Evolutionary conservation across 2,888 invertebrate species (phyloP), one percentile per base, ranked within the genome.

Genomic region (Netelia virgata): DNA sequence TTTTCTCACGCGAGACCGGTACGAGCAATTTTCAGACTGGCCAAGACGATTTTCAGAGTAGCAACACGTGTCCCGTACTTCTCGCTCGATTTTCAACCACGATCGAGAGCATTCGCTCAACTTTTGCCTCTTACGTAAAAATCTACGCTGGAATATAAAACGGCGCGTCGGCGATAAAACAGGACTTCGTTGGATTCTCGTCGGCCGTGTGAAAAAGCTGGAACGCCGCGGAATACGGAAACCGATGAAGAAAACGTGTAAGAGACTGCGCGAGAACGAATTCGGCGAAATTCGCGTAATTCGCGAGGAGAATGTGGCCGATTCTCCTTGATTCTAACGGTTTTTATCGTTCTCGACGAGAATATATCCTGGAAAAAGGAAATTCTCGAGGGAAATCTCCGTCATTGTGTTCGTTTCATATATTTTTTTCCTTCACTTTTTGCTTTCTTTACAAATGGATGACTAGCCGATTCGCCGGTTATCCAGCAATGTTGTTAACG

Each of bases 231-330:
- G 53, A 14, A 28, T 23, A 74, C 43, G 72, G 53, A 73, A 77
- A 36, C 16, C 61, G 66, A 23, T 63, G 47, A 72, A 57, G 57
- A 18, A 57, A 18, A 57, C 16, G 16, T 55, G 8, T 3, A 18
- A 1, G 10, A 16, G 9, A 16, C 14, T 41, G 18, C 16, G 0
- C 36, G 36, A 36, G 41, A 41, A 63, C 72, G 70, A 82, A 72
- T 82, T 84, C 61, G 75, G 68, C 70, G 68, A 73, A 79, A 63
- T 82, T 82, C 23, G 0, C 61, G 47, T 20, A 73, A 43, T 6
- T 36, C 61, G 36, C 28, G 41, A 47, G 64, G 50, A 36, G 50
- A 50, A n/a, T 47, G 43, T 3, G 9, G 18, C 16, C 57, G 11
- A n/a, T 47, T 23, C 11, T 36, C 20, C 41, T 70, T 11, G 43